Percentiles rank a stretch among this genome's conserved stretches.
Conservation (phyloP, 37 sponge, comb jelly and placozoan species). For the Theonella swinhoei region DNA sequence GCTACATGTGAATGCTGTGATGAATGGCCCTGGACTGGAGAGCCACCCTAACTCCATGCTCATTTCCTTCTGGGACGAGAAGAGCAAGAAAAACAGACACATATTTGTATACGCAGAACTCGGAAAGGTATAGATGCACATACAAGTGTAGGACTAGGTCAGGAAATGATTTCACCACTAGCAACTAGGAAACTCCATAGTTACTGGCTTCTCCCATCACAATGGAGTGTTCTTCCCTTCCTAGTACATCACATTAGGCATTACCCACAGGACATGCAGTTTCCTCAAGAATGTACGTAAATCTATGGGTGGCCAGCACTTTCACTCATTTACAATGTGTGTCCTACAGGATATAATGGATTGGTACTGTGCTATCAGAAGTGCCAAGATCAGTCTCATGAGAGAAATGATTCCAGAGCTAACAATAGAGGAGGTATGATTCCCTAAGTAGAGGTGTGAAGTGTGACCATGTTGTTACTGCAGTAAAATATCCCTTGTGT, state of each 20-base stretch:
- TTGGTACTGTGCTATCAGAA: conserved; percentile 71
- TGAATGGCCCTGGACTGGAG: conserved; percentile 49
- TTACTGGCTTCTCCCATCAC: no score
- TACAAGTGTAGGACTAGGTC: not conserved
- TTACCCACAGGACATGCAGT: no score
- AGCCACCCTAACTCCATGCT: conserved; percentile 62
- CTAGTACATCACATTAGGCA: no score
- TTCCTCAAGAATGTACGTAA: no score
- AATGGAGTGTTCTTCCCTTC: no score
- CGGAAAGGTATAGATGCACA: conserved; percentile 42
- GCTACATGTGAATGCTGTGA: conserved; percentile 45
- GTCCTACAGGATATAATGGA: conserved; percentile 73
- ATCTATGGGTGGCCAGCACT: no score
- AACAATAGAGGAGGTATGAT: conserved; percentile 32
- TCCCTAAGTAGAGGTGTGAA: no score
- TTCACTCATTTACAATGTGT: no score
- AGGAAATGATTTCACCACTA: no score
- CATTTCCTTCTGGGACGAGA: conserved; percentile 35
- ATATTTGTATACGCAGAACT: conserved; percentile 75
- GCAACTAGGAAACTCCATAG: no score
- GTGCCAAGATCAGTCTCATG: conserved; percentile 55
- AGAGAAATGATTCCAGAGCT: conserved; percentile 26
- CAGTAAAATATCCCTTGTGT: no score
- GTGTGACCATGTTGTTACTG: no score
- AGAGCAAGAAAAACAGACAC: conserved; percentile 60